Evolutionary conservation across 2,113 vertebrate genomes (phyloP).

Genomic region (Epinephelus lanceolatus): DNA sequence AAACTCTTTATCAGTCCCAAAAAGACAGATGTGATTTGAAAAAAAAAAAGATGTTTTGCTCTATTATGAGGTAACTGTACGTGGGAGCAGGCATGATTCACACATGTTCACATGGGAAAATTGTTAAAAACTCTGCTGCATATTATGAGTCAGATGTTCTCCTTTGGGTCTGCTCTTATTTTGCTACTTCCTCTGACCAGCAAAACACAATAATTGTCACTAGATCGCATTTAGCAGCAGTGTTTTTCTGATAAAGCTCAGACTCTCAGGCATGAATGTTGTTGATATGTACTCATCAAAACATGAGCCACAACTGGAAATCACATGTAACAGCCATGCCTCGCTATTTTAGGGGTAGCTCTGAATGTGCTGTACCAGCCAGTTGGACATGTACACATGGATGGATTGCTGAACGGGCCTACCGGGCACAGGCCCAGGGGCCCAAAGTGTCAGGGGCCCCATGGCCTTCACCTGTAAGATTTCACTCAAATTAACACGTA

Average conservation of each 20-base stretch:
- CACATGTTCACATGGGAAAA: constrained; percentile 49
- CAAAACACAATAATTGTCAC: constrained; percentile 11
- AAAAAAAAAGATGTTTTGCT: constrained; percentile 22
- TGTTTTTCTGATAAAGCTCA: not conserved
- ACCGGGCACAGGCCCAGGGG: no score
- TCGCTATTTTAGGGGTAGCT: constrained; percentile 11
- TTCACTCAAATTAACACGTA: no score
- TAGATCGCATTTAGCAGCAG: not conserved
- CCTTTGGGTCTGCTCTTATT: constrained; percentile 22
- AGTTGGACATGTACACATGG: constrained; percentile 19
- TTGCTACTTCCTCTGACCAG: constrained; percentile 33
- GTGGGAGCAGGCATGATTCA: constrained; percentile 41
- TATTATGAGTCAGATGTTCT: constrained; percentile 48
- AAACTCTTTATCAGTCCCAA: constrained; percentile 35
- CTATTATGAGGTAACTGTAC: constrained; percentile 19
- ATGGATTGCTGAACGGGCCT: no score
- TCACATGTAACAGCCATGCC: constrained; percentile 21
- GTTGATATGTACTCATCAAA: constrained; percentile 19
- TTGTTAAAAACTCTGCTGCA: constrained; percentile 7
- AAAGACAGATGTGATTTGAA: constrained; percentile 22
- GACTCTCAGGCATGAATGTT: not conserved
- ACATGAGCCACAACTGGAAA: constrained; percentile 23
- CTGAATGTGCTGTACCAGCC: constrained; percentile 15
- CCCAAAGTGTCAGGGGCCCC: no score
- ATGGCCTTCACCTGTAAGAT: no score